Conservation (phyloP, 2,113 vertebrate species). For the Octodon degus region DNA sequence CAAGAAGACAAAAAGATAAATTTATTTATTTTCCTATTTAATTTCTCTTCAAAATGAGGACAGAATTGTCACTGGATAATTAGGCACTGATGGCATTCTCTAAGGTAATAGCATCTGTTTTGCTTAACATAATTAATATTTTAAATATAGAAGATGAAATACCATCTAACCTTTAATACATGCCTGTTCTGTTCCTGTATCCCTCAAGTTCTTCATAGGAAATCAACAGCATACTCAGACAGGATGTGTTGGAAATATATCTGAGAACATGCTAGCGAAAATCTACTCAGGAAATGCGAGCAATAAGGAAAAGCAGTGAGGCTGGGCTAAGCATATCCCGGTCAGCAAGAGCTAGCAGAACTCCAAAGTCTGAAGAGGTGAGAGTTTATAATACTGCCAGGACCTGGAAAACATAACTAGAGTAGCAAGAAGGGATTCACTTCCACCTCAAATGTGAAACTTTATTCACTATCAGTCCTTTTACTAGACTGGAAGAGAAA, state of each 20-base stretch:
- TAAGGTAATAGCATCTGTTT: slow-evolving; percentile 15
- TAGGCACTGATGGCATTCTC: slow-evolving; percentile 29
- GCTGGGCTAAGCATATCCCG: neutral
- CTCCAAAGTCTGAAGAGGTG: neutral
- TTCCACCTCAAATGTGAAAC: neutral
- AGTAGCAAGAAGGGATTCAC: neutral
- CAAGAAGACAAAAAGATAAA: slow-evolving; percentile 63
- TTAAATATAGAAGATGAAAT: slow-evolving; percentile 35
- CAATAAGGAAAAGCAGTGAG: neutral
- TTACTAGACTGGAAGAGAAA: neutral
- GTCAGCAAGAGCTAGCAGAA: neutral
- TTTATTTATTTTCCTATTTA: slow-evolving; percentile 77
- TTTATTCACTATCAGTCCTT: neutral
- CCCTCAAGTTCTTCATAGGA: neutral
- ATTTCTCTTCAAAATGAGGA: slow-evolving; percentile 66
- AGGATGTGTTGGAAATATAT: neutral
- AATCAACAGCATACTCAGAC: neutral
- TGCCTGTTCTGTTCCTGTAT: neutral
- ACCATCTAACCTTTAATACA: slow-evolving; percentile 14
- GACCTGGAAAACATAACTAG: neutral
- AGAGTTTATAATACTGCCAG: neutral
- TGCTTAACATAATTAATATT: slow-evolving; percentile 53
- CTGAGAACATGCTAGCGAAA: neutral
- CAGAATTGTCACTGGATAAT: slow-evolving; percentile 69
- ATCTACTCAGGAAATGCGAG: neutral